Conservation (phyloP, 2,797 vertebrate species). For the Enteromius anoplus region DNA sequence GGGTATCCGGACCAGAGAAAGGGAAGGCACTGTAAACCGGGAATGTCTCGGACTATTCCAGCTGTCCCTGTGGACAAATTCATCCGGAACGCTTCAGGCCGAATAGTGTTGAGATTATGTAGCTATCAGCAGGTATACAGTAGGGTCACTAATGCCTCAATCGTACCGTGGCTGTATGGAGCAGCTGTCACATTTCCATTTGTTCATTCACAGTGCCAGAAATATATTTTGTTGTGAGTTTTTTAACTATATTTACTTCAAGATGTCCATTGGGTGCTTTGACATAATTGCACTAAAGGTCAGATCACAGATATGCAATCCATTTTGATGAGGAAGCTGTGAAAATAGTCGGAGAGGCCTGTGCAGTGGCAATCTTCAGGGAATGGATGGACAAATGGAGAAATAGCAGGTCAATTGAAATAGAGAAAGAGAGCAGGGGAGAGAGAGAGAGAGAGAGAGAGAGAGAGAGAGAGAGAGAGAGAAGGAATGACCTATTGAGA, state of each 20-base stretch:
- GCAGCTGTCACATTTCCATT: constrained; percentile 17
- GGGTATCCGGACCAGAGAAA: background rate
- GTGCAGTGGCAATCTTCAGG: background rate
- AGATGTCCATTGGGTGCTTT: constrained; percentile 1
- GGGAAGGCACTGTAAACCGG: background rate
- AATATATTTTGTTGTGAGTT: background rate
- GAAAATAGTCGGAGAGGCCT: background rate
- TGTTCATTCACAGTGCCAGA: background rate
- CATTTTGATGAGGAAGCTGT: background rate
- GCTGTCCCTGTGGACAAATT: constrained; percentile 20
- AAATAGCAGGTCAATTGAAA: background rate
- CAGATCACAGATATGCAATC: constrained; percentile 1
- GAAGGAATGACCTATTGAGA: constrained; percentile 29
- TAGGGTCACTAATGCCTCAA: constrained; percentile 37
- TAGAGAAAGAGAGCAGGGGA: background rate
- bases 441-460: background rate
- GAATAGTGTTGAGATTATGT: constrained; percentile 29
- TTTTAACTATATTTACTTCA: background rate
- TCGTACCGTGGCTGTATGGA: constrained; percentile 7
- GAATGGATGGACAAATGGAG: constrained; percentile 25
- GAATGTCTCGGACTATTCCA: constrained; percentile 12
- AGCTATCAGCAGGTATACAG: constrained; percentile 30
- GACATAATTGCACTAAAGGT: constrained; percentile 12
- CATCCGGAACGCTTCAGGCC: background rate
- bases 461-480: background rate